Base-by-base conservation (phyloP, 2,888 invertebrate genomes). In the Eristalinus sepulchralis region DNA sequence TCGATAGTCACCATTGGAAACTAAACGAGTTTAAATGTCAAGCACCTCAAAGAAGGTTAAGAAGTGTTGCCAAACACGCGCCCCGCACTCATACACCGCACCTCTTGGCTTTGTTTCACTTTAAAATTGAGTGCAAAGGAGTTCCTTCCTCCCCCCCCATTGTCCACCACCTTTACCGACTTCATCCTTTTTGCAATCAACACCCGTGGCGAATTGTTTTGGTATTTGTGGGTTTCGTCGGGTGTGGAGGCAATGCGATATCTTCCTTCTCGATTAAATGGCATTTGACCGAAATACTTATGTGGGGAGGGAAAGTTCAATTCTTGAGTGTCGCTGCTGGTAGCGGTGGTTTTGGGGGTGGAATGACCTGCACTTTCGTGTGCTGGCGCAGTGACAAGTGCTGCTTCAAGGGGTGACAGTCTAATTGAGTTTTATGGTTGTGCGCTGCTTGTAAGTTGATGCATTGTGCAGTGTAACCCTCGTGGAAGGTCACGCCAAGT, bases 1-100 rank as follows among this genome's bases (percentile, higher is more conserved):
- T 59, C 63, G 63, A 72, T 60, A 55, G 22, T 36, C 10, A 70
- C 77, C 82, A 72, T 55, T 53, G 55, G 67, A 27, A 77, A 77
- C 72, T 82, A 72, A 73, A 82, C 77, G 73, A 75, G 86, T 75
- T 71, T 55, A 83, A 87, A 80, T 87, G 87, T 87, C 87, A 87
- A 83, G 79, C 79, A 87, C 87, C 83, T 87, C 33, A 63, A 87
- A 83, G 83, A 80, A 83, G 83, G 87, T 87, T 83, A 83, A 87
- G 75, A 75, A 79, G 79, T 62, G 70, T 82, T 85, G 5, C 22
- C 11, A n/a, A n/a, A n/a, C n/a, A n/a, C n/a, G n/a, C n/a, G n/a
- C 31, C 8, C n/a, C n/a, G 31, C 9, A 31, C 60, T 11, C 10
- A n/a, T 3, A 66, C 20, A 10, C 36, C 36, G 62, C 2, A 22